These are phyloP conservation scores for Cantharis lateralis DNA, from an alignment of 2,888 invertebrate genomes.

Conservation along the genomic window DNA sequence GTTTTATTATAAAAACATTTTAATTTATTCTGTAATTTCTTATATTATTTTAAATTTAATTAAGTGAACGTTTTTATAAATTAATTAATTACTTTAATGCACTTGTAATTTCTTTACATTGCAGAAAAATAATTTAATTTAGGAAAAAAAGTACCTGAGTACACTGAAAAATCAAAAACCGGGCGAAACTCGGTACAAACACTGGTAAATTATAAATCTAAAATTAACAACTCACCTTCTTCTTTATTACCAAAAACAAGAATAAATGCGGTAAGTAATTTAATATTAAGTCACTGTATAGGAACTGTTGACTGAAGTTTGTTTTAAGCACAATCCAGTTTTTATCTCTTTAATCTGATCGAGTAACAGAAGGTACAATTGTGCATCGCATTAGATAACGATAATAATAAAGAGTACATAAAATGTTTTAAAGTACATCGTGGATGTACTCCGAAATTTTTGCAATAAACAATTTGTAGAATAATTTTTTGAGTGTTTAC, in stretches of 20 bases:
- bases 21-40: no score
- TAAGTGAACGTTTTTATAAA: no score
- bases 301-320: background rate
- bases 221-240: background rate
- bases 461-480: background rate
- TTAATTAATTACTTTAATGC: no score
- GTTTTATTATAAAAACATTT: background rate
- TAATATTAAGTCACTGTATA: background rate
- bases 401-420: background rate
- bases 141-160: no score
- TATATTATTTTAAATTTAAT: no score
- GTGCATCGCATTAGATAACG: slow-evolving; percentile 2
- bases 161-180: no score
- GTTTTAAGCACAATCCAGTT: background rate
- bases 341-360: slow-evolving; percentile 13
- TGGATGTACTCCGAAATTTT: background rate
- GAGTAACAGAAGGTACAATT: background rate
- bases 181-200: no score
- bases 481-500: background rate
- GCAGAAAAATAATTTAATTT: no score
- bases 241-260: background rate
- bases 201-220: no score
- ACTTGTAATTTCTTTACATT: no score
- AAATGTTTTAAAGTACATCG: background rate
- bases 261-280: background rate